Percentiles rank a stretch among this genome's conserved stretches.
These are phyloP conservation scores for Macrotus californicus DNA, from an alignment of 2,113 vertebrate genomes.

Conservation along the genomic window DNA sequence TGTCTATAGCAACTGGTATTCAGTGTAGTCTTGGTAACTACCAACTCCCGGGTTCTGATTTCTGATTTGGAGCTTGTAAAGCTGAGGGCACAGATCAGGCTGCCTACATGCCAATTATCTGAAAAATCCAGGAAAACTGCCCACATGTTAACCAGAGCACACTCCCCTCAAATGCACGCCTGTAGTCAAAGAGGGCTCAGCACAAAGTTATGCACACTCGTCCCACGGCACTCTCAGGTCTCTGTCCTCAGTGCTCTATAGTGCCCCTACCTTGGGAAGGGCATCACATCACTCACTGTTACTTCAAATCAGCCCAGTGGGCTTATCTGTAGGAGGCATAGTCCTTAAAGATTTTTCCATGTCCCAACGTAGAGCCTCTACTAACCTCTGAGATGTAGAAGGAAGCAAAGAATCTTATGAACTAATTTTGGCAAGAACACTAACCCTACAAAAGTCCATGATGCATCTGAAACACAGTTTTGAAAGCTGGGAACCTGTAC, in stretches of 20 bases:
- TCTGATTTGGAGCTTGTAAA: not conserved
- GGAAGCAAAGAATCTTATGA: not conserved
- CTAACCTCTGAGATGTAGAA: not conserved
- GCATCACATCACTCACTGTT: accelerated
- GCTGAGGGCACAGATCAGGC: not conserved
- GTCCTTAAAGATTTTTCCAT: not conserved
- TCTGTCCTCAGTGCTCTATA: too few species aligned
- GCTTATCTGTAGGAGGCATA: not conserved
- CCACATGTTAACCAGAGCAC: not conserved
- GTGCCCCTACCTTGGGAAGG: not conserved
- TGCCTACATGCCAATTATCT: not conserved
- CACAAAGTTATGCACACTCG: not conserved
- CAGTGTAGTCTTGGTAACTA: not conserved
- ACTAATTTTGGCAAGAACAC: not conserved
- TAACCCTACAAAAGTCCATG: not conserved
- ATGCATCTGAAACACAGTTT: not conserved
- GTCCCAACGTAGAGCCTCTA: not conserved
- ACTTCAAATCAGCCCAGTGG: not conserved
- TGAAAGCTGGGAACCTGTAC: not conserved
- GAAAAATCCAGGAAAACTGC: not conserved
- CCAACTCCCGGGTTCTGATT: not conserved
- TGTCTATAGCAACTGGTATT: not conserved
- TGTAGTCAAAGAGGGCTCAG: not conserved
- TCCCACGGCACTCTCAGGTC: not conserved
- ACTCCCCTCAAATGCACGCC: accelerated